These are phyloP conservation scores for Microtus oregoni DNA, from an alignment of 2,113 vertebrate genomes.

Conservation along the genomic window DNA sequence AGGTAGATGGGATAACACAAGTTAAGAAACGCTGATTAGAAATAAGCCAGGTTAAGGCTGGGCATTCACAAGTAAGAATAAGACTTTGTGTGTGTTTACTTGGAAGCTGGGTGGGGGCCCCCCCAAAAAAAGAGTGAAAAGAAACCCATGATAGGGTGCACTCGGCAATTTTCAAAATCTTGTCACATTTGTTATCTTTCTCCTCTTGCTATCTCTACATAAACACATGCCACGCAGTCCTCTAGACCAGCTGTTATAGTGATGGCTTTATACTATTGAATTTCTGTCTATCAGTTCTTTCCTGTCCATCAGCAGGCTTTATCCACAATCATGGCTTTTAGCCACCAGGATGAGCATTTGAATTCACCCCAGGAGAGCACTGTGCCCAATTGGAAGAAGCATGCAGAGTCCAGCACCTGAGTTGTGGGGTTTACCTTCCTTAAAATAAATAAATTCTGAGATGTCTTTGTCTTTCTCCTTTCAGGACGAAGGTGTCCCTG, in stretches of 20 bases:
- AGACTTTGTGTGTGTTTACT: too few relatives aligned
- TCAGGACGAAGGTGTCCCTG: not conserved
- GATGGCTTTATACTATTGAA: not conserved
- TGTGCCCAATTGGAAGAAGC: not conserved
- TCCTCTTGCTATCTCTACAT: not conserved
- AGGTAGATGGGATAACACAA: too few relatives aligned
- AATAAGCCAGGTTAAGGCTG: too few relatives aligned
- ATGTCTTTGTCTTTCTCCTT: not conserved
- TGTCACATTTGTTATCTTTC: not conserved
- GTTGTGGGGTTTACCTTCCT: not conserved
- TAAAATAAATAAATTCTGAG: slow-evolving; percentile 6
- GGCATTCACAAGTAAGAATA: too few relatives aligned
- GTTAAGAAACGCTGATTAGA: too few relatives aligned
- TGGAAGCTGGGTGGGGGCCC: too few relatives aligned
- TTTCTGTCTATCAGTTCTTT: not conserved
- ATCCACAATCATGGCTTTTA: not conserved
- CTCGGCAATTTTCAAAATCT: not conserved
- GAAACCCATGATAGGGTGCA: not conserved
- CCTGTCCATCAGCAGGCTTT: not conserved
- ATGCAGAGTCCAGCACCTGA: not conserved
- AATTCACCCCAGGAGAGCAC: not conserved
- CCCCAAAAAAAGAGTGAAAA: too few relatives aligned
- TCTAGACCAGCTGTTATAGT: not conserved
- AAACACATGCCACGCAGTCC: not conserved
- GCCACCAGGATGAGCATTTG: not conserved